A percentile compares a stretch with the other conserved stretches of the same genome.
These are phyloP conservation scores for Coleophora flavipennella DNA, from an alignment of 2,888 invertebrate species.

Conservation along the genomic window DNA sequence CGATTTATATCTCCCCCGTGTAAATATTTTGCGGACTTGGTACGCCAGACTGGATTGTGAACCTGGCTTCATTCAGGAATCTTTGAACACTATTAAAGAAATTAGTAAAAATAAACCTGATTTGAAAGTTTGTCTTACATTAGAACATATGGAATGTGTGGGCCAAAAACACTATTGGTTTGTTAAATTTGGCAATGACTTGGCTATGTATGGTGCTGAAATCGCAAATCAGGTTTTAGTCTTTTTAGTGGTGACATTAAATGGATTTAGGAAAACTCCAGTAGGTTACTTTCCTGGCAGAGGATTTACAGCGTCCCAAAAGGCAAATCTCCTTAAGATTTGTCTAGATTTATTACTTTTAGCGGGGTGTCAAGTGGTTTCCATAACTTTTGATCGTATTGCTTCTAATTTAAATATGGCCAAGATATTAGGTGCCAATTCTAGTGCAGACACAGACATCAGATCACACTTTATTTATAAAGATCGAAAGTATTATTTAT, in stretches of 20 bases:
- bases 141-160: constrained; percentile 1
- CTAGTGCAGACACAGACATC: neutral
- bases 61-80: constrained; percentile 6
- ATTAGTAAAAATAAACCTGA: neutral
- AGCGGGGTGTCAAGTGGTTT: neutral
- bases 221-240: constrained; percentile 7
- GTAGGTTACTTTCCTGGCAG: constrained; percentile 4
- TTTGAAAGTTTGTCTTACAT: neutral
- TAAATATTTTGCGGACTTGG: constrained; percentile 2
- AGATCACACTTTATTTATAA: constrained; percentile 2
- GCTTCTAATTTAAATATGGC: constrained; percentile 8
- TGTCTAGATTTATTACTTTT: constrained; percentile 6
- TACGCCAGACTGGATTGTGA: constrained; percentile 3
- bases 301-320: constrained; percentile 1
- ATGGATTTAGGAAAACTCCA: constrained; percentile 7
- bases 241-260: constrained; percentile 7
- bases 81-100: constrained; percentile 3
- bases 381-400: constrained; percentile 8
- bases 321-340: constrained; percentile 3
- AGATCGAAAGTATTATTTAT: neutral
- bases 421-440: constrained; percentile 1
- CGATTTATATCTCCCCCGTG: constrained; percentile 5
- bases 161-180: constrained; percentile 3
- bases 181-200: constrained; percentile 19
- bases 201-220: neutral